Base-by-base conservation (phyloP, 2,797 vertebrate species). In the Notamacropus eugenii region DNA sequence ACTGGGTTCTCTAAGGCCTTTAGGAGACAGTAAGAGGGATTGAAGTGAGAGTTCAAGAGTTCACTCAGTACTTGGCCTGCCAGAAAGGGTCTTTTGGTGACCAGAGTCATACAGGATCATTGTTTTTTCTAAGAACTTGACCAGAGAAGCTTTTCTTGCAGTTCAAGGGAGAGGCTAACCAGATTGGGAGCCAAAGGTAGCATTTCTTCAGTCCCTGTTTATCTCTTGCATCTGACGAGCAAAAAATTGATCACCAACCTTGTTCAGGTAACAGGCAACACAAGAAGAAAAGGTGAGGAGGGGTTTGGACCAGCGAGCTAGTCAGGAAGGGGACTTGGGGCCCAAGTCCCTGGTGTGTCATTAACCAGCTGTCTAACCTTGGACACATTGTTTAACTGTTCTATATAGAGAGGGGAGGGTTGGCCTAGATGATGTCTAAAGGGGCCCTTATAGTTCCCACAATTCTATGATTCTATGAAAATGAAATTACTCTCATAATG, bases 401-500 rank as follows among this genome's bases (percentile, higher is more conserved):
- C 74, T 87, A 27, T 12, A 3, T 12, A 87, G 74, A 50, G 3
- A 82, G 22, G n/a, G 22, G 74, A 46, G 40, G 74, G 9, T 27
- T 87, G 74, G 74, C 40, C 40, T 46, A 50, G 74, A 50, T 87
- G 74, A 87, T 50, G 74, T 87, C 74, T 87, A 50, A 87, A 40
- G 40, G 40, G 74, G 40, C 40, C 10, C 74, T 87, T 50, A 87
- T 28, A 50, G 74, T 24, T 87, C 74, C 50, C 74, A 87, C 40
- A 87, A 87, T 87, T 87, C 40, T 87, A 50, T 50, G 74, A 87
- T 87, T 87, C 74, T 87, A 87, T 87, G 46, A 91, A 95, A 95
- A 22, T 4, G 5, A 95, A 93, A 52, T 97, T 92, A 95, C 97
- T 92, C 55, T 95, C 90, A 94, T 90, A 93, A 95, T 55, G 90